A percentile compares a stretch with the other conserved stretches of the same genome.
Evolutionary conservation across 1,140 invertebrate genomes (phyloP).

Genomic region (Pachypeltis micranthus): DNA sequence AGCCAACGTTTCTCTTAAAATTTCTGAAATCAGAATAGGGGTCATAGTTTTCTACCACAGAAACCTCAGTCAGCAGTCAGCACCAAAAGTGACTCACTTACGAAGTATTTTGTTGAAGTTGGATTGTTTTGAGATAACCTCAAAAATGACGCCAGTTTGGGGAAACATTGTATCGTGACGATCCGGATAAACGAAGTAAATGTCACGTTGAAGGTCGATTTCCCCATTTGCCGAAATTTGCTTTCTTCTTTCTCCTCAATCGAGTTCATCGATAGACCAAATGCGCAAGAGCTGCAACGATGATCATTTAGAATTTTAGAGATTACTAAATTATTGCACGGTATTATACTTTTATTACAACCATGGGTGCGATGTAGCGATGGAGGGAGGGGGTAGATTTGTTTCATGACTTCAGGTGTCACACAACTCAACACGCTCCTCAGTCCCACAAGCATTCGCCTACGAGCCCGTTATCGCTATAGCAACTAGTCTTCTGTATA

Average conservation of each 20-base stretch:
- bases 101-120: constrained; percentile 21
- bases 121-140: constrained; percentile 17
- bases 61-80: no score
- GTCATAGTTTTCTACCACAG: no score
- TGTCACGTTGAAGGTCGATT: constrained; percentile 22
- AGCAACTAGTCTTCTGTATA: no score
- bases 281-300: constrained; percentile 33
- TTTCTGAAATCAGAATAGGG: constrained; percentile 28
- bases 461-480: no score
- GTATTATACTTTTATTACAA: no score
- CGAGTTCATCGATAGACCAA: constrained; percentile 46
- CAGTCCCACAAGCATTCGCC: no score
- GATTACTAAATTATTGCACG: neutral
- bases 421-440: no score
- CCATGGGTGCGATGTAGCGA: no score
- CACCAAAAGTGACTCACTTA: neutral
- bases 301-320: neutral
- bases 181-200: constrained; percentile 2
- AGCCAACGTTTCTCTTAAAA: constrained; percentile 32
- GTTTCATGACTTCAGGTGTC: no score
- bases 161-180: neutral
- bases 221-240: constrained; percentile 36
- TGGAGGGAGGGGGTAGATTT: no score
- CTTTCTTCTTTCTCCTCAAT: constrained; percentile 38
- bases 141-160: neutral